Evolutionary conservation across 2,797 vertebrate genomes (phyloP), one percentile per base, ranked within the genome.

Genomic region (Sebastes diaconus): DNA sequence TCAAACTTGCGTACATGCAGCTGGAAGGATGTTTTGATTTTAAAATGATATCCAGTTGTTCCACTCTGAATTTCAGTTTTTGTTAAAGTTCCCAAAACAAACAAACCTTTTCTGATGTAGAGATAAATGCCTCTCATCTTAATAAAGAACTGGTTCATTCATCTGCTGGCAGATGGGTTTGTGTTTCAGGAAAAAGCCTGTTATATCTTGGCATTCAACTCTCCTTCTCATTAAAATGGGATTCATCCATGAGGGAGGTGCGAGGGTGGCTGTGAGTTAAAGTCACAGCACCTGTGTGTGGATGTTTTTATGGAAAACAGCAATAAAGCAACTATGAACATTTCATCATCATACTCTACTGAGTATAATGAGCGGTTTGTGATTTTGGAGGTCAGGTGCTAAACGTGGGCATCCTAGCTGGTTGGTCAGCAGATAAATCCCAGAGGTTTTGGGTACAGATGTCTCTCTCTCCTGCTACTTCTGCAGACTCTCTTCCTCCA

Each of bases 341-440:
- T 46, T 39, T 60, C 32, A 81, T 73, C 50, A 77, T 79, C 29
- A 70, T 81, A 61, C 65, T 76, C 27, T n/a, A 52, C 68, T 64
- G 39, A 75, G 58, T 58, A 60, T 79, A 84, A 87, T 77, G 22
- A 74, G 61, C 14, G 58, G 34, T 32, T 76, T 50, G 29, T 73
- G 42, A 75, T 79, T 80, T 86, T 80, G 46, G 63, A 85, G 84
- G 83, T 88, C 80, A 87, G 81, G 88, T 79, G 70, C 77, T 88
- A 81, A 87, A 88, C 14, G 7, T 76, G 54, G 61, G 22, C 32
- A 55, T 60, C 25, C 5, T 22, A 14, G 22, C 46, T 80, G 55
- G 73, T 68, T 68, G 65, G 65, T 81, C 80, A 81, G 69, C 65
- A 80, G 5, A 73, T 75, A 63, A 75, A 81, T 68, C 63, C 25